Conservation (phyloP, 2,888 invertebrate species). For the Leuctra nigra region DNA sequence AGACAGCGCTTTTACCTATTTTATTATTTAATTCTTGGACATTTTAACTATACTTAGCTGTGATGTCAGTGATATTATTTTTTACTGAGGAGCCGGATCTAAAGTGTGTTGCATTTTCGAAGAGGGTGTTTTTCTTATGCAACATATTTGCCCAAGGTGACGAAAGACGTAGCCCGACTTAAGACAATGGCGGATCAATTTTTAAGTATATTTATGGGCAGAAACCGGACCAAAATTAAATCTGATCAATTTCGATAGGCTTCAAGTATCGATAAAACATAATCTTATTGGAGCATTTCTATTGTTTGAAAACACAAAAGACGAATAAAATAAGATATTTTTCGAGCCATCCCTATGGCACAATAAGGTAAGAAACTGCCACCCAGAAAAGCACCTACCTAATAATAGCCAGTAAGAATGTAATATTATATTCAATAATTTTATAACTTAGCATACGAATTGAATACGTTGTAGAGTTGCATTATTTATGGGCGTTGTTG, state of each 20-base stretch:
- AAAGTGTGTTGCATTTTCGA: too few species aligned
- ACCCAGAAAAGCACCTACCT: not conserved
- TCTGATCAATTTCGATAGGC: not conserved
- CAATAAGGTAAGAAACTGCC: not conserved
- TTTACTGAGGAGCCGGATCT: too few species aligned
- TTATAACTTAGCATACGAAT: constrained; percentile 13
- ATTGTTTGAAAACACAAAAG: constrained; percentile 8
- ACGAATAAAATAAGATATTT: not conserved
- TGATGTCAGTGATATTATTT: too few species aligned
- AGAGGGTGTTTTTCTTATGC: too few species aligned
- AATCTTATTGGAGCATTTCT: constrained; percentile 3
- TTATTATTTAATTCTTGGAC: too few species aligned
- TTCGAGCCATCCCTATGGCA: not conserved
- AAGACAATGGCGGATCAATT: too few species aligned
- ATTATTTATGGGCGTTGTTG: constrained; percentile 18
- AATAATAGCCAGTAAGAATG: not conserved
- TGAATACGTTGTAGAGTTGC: constrained; percentile 10
- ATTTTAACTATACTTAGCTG: too few species aligned
- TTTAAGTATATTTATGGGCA: too few species aligned
- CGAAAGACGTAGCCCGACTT: too few species aligned
- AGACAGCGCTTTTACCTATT: too few species aligned
- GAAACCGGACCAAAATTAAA: not conserved
- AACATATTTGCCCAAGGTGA: too few species aligned
- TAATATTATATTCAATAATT: constrained; percentile 14
- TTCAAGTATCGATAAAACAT: constrained; percentile 1